These are phyloP conservation scores for Cyaniris semiargus DNA, from an alignment of 2,888 invertebrate genomes.

Conservation along the genomic window DNA sequence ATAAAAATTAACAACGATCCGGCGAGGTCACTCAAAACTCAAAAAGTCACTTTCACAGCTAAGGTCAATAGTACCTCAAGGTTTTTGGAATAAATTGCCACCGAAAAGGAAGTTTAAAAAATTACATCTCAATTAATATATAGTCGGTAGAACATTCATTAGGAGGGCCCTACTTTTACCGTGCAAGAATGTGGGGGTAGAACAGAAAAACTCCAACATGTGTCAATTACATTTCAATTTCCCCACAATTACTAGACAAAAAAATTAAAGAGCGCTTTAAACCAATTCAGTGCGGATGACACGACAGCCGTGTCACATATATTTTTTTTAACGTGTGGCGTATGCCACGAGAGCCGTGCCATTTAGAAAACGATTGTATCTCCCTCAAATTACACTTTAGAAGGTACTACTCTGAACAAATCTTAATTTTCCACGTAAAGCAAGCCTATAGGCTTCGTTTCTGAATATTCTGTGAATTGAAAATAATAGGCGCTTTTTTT, in stretches of 20 bases:
- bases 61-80: not conserved
- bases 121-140: conserved; percentile 7
- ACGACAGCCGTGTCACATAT: too few relatives aligned
- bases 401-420: too few relatives aligned
- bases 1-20: not conserved
- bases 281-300: too few relatives aligned
- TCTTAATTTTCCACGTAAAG: too few relatives aligned
- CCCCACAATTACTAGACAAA: conserved; percentile 17
- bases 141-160: not conserved
- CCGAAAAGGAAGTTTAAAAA: not conserved
- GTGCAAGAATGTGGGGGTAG: not conserved
- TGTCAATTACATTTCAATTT: conserved; percentile 17
- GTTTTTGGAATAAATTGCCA: not conserved
- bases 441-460: too few relatives aligned
- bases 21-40: conserved; percentile 1
- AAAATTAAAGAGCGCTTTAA: conserved; percentile 14
- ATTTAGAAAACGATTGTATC: too few relatives aligned
- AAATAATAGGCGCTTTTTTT: too few relatives aligned
- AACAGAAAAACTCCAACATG: not conserved
- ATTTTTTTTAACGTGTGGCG: too few relatives aligned
- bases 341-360: too few relatives aligned
- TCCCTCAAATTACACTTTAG: too few relatives aligned
- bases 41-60: conserved; percentile 13
- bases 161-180: not conserved
- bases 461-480: too few relatives aligned